Percentiles rank a stretch among this genome's conserved stretches.
Conservation (phyloP, 1,140 invertebrate genomes). For the Drosophila jambulina region DNA sequence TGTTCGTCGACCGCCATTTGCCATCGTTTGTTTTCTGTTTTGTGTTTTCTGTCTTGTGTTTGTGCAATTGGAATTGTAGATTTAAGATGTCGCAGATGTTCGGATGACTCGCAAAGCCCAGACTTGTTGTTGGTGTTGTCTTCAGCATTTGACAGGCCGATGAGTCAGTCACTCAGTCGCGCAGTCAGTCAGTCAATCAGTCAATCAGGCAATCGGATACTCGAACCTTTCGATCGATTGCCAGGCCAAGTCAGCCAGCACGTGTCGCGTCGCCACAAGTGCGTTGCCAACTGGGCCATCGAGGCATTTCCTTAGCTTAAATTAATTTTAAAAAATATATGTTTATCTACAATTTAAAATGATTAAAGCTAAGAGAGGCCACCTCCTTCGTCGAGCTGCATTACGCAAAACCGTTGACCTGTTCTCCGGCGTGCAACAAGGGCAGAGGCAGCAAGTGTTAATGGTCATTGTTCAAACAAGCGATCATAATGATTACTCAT, state of each 20-base stretch:
- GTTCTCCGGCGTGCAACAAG: conserved; percentile 17
- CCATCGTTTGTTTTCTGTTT: conserved; percentile 36
- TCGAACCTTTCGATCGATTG: conserved; percentile 10
- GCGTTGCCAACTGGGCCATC: conserved; percentile 26
- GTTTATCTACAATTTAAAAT: too few relatives aligned
- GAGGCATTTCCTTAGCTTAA: not conserved
- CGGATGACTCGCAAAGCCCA: conserved; percentile 34
- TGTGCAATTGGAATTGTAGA: conserved; percentile 72
- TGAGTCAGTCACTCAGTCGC: conserved; percentile 50
- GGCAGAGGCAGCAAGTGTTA: conserved; percentile 47
- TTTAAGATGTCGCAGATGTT: conserved; percentile 74
- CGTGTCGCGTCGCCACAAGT: conserved; percentile 43
- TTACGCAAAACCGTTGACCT: conserved; percentile 38
- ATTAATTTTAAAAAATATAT: not conserved
- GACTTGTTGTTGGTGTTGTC: not conserved
- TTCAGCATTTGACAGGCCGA: conserved; percentile 35
- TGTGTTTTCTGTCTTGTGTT: conserved; percentile 30
- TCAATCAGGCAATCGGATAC: conserved; percentile 42
- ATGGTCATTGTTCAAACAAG: conserved; percentile 57
- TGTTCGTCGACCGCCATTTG: conserved; percentile 66
- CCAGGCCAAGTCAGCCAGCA: conserved; percentile 26
- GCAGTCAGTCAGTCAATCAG: conserved; percentile 50
- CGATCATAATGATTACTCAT: conserved; percentile 66
- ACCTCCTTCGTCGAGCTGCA: not conserved
- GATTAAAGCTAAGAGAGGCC: not conserved